These are phyloP conservation scores for Trematocara macrostoma DNA, from an alignment of 2,113 vertebrate genomes.

Conservation along the genomic window DNA sequence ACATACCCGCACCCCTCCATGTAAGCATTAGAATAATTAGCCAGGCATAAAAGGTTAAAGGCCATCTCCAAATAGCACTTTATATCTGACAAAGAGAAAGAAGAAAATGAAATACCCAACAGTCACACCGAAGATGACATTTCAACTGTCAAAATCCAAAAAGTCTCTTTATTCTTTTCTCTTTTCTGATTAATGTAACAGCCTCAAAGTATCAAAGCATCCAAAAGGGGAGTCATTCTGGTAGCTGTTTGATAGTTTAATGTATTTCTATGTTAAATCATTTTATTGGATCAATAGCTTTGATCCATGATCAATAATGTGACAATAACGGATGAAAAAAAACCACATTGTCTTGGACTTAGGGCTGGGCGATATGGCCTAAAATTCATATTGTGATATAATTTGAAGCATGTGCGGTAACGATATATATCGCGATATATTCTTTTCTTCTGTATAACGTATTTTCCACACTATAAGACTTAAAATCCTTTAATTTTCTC, in stretches of 20 bases:
- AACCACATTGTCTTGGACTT: background rate
- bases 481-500: too few relatives aligned
- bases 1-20: background rate
- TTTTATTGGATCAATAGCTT: background rate
- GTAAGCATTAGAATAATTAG: background rate
- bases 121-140: background rate
- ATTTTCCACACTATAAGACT: too few relatives aligned
- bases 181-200: background rate
- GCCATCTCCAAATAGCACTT: background rate
- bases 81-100: background rate
- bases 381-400: too few relatives aligned
- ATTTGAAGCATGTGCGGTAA: too few relatives aligned
- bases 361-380: too few relatives aligned
- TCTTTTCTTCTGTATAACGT: too few relatives aligned
- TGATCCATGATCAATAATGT: background rate
- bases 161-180: background rate
- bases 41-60: background rate
- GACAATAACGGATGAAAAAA: fast-evolving
- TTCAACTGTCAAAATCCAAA: background rate
- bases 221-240: background rate
- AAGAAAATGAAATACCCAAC: background rate
- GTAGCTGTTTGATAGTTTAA: background rate
- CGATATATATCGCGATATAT: too few relatives aligned
- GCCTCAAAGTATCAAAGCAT: background rate
- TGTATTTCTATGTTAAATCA: background rate